These are phyloP conservation scores for Drosophila mimica DNA, from an alignment of 2,888 invertebrate species.

Conservation along the genomic window DNA sequence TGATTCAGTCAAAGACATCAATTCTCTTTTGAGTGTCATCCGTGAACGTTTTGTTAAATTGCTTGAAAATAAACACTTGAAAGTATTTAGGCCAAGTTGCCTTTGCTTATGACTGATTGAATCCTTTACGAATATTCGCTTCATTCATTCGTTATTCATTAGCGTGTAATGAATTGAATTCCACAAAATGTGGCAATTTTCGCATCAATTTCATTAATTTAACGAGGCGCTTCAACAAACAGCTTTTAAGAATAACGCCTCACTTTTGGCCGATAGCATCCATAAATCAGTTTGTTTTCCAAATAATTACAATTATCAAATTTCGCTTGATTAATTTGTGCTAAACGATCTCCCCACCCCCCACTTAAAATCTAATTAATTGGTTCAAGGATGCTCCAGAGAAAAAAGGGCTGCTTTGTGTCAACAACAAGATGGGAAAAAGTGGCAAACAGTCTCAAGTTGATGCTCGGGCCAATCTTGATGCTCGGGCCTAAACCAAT, in stretches of 20 bases:
- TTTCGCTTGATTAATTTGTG: conserved; percentile 65
- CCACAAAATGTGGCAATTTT: neutral
- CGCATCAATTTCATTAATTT: neutral
- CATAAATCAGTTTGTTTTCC: conserved; percentile 43
- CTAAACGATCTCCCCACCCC: neutral
- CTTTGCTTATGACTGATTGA: neutral
- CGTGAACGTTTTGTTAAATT: neutral
- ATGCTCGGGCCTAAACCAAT: conserved; percentile 24
- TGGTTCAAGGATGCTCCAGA: conserved; percentile 13
- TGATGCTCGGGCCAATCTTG: conserved; percentile 15
- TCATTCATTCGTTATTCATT: neutral
- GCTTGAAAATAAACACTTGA: neutral
- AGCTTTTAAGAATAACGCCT: conserved; percentile 1
- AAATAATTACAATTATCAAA: conserved; percentile 67
- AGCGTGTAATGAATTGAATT: neutral
- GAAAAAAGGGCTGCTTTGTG: conserved; percentile 16
- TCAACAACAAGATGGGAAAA: conserved; percentile 15
- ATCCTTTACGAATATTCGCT: neutral
- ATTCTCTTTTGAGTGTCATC: neutral
- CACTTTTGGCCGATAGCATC: neutral
- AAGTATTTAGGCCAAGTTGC: neutral
- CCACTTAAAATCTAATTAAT: conserved; percentile 57
- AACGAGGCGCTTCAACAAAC: neutral
- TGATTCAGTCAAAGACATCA: neutral
- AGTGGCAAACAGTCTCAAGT: neutral